Percentiles rank a stretch among this genome's conserved stretches.
phyloP scores from a whole-genome alignment of 2,113 vertebrate species.

The Pristiophorus japonicus region DNA sequence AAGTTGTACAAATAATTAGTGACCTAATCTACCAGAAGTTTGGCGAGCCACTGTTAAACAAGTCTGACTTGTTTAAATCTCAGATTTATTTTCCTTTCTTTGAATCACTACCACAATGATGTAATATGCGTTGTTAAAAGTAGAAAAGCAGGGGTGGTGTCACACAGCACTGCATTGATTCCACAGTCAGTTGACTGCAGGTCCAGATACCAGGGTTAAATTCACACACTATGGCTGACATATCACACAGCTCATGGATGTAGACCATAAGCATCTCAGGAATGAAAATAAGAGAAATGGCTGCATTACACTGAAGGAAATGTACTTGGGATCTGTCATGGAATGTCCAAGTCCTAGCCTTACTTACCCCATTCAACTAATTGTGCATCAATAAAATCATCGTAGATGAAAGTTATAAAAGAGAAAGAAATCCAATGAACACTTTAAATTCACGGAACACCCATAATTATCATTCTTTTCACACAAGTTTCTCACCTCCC shows the following conservation, averaged over 20 bases:
- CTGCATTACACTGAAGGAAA: neutral
- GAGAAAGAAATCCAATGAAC: neutral
- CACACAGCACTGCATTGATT: neutral
- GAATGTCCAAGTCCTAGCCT: neutral
- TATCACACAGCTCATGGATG: neutral
- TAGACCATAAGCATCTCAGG: neutral
- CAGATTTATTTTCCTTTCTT: constrained; percentile 12
- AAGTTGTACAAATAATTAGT: constrained; percentile 29
- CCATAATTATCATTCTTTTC: neutral
- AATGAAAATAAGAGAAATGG: neutral
- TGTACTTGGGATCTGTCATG: neutral
- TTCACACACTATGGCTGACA: neutral
- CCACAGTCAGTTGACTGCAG: neutral
- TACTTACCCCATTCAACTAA: neutral
- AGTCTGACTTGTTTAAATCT: neutral
- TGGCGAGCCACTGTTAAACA: neutral
- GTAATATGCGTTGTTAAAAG: neutral
- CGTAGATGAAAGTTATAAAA: neutral
- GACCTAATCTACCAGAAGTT: neutral
- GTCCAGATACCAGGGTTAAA: neutral
- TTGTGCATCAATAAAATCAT: neutral
- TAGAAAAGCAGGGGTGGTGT: no score
- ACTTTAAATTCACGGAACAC: neutral
- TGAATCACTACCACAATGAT: neutral
- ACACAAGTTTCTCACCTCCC: no score